Evolutionary conservation across 2,797 vertebrate species (phyloP).

Genomic region (Takifugu ocellatus): DNA sequence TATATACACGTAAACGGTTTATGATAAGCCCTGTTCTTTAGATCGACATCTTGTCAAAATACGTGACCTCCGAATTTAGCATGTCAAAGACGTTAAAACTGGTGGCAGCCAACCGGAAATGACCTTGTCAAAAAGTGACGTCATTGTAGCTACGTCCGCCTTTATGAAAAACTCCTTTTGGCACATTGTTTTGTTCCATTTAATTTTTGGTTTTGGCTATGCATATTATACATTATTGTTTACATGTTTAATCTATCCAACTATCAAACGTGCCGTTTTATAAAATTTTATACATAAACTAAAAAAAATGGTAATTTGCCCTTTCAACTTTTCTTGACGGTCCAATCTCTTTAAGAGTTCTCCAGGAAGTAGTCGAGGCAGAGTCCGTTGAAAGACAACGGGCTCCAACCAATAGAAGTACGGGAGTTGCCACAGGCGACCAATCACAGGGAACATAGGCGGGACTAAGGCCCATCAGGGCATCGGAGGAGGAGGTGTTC

Average conservation of each 20-base stretch:
- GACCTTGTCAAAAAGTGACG: too few relatives aligned
- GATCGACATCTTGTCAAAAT: too few relatives aligned
- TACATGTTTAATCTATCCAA: background rate
- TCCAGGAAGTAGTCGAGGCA: constrained; percentile 65
- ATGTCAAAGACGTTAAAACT: too few relatives aligned
- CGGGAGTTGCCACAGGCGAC: background rate
- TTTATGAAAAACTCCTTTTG: too few relatives aligned
- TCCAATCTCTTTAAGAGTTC: constrained; percentile 59
- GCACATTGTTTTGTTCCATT: background rate
- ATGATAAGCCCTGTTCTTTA: too few relatives aligned
- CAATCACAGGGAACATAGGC: constrained; percentile 62
- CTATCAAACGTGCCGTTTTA: background rate
- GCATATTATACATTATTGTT: background rate
- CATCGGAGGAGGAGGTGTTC: constrained; percentile 78
- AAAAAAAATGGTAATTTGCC: constrained; percentile 6
- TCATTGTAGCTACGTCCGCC: too few relatives aligned
- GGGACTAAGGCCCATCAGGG: constrained; percentile 53
- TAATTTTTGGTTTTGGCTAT: background rate
- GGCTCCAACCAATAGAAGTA: constrained; percentile 23
- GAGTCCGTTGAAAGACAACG: constrained; percentile 24
- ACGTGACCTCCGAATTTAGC: too few relatives aligned
- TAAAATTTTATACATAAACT: constrained; percentile 14
- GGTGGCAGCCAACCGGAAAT: too few relatives aligned
- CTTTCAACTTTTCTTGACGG: constrained; percentile 62
- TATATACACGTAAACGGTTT: too few relatives aligned